Conservation (phyloP, 2,888 invertebrate genomes). For the Leucoma salicis region DNA sequence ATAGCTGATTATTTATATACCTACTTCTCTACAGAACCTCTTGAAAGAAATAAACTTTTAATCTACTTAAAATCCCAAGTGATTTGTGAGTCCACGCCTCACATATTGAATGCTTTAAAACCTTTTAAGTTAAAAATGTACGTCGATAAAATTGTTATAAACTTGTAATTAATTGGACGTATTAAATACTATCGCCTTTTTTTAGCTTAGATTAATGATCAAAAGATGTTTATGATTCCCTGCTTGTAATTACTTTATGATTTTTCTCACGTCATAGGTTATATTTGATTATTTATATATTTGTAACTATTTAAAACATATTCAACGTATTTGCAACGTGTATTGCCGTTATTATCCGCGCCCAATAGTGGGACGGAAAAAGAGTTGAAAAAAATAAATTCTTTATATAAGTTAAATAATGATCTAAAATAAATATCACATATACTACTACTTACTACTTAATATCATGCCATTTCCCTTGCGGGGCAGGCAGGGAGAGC, state of each 20-base stretch:
- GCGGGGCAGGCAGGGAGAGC: too few relatives aligned
- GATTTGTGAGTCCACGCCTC: conserved; percentile 64
- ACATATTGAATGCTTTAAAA: conserved; percentile 73
- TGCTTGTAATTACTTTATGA: conserved; percentile 7
- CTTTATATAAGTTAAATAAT: too few relatives aligned
- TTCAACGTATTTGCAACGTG: too few relatives aligned
- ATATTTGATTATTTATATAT: too few relatives aligned
- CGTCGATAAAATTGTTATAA: conserved; percentile 64
- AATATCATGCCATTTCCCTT: too few relatives aligned
- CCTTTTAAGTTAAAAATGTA: conserved; percentile 66
- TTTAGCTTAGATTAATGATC: conserved; percentile 17
- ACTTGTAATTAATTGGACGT: conserved; percentile 70
- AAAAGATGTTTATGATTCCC: conserved; percentile 12
- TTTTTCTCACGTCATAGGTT: conserved; percentile 1
- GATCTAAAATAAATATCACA: too few relatives aligned
- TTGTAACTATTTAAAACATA: too few relatives aligned
- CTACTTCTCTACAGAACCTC: conserved; percentile 31
- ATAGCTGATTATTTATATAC: background rate
- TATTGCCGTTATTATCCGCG: too few relatives aligned
- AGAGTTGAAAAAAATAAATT: too few relatives aligned
- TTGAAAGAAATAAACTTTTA: conserved; percentile 4
- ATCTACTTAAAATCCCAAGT: conserved; percentile 35
- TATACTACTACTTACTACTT: too few relatives aligned
- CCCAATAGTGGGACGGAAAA: too few relatives aligned
- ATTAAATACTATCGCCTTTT: conserved; percentile 48